A percentile compares a stretch with the other conserved stretches of the same genome.
Evolutionary conservation across 2,113 vertebrate species (phyloP).

Genomic region (Agapornis roseicollis): DNA sequence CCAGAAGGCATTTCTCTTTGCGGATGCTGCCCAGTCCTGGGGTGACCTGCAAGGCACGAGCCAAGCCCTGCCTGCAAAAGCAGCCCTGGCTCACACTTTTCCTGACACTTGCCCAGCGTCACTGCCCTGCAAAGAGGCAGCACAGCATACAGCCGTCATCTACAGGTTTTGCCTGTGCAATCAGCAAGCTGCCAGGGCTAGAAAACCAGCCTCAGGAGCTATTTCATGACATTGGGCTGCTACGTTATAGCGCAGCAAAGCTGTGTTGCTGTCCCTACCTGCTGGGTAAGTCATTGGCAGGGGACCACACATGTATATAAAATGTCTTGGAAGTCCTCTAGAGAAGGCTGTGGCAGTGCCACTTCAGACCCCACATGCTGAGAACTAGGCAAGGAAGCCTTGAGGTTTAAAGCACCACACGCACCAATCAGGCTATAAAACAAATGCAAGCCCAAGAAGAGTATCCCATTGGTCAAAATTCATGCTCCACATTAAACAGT

Average conservation of each 20-base stretch:
- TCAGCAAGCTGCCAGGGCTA: not conserved
- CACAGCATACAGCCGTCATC: not conserved
- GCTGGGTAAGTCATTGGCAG: not conserved
- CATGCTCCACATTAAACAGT: not conserved
- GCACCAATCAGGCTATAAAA: not conserved
- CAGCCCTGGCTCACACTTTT: not conserved
- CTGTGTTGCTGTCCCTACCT: not conserved
- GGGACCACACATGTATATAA: accelerated
- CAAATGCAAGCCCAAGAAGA: not conserved
- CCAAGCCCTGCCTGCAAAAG: not conserved
- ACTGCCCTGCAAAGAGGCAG: not conserved
- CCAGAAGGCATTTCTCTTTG: not conserved
- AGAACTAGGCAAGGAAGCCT: not conserved
- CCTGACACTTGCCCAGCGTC: not conserved
- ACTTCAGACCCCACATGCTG: not conserved
- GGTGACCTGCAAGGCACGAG: not conserved
- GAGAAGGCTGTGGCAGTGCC: not conserved
- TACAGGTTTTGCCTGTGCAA: not conserved
- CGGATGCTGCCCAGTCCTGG: not conserved
- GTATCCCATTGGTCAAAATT: not conserved
- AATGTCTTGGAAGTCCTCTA: not conserved
- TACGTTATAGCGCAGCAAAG: not conserved
- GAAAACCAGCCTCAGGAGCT: not conserved
- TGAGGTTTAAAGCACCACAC: not conserved
- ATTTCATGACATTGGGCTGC: not conserved